Conservation (phyloP, 2,888 invertebrate genomes). For the Hymenopus coronatus region DNA sequence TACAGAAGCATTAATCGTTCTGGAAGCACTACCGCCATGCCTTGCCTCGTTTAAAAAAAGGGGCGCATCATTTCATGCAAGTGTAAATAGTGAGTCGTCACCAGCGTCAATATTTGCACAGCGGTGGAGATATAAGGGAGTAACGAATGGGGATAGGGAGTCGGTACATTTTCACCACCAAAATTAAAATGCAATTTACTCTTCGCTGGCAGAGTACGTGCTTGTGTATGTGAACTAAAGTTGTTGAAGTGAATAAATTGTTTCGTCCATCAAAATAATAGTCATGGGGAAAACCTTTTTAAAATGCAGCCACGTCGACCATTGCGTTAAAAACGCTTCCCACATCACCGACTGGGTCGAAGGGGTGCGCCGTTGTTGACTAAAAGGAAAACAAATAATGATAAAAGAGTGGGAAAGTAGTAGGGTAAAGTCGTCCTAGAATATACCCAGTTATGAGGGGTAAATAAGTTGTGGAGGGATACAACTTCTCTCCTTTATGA, state of each 20-base stretch:
- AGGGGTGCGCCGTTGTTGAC: not conserved
- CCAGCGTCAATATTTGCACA: not conserved
- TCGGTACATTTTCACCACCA: not conserved
- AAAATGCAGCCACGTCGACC: not conserved
- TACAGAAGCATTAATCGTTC: not conserved
- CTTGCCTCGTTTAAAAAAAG: not conserved
- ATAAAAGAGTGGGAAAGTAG: not conserved
- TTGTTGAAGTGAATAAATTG: not conserved
- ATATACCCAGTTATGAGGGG: not conserved
- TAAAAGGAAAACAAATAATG: not conserved
- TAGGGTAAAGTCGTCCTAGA: not conserved
- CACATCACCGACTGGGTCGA: not conserved
- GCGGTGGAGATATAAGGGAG: not conserved
- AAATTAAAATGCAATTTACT: constrained; percentile 2
- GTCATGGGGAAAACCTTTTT: not conserved
- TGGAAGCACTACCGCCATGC: not conserved
- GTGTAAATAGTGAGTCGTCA: not conserved
- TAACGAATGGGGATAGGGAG: not conserved
- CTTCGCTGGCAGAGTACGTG: not conserved
- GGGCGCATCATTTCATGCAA: not conserved
- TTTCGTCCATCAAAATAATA: constrained; percentile 4
- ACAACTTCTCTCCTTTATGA: not conserved
- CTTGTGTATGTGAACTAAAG: not conserved
- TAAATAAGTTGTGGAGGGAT: not conserved
- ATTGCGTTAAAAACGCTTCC: not conserved